Evolutionary conservation across 1,140 invertebrate genomes (phyloP), one percentile per base, ranked within the genome.

Genomic region (Kradibia gibbosae): DNA sequence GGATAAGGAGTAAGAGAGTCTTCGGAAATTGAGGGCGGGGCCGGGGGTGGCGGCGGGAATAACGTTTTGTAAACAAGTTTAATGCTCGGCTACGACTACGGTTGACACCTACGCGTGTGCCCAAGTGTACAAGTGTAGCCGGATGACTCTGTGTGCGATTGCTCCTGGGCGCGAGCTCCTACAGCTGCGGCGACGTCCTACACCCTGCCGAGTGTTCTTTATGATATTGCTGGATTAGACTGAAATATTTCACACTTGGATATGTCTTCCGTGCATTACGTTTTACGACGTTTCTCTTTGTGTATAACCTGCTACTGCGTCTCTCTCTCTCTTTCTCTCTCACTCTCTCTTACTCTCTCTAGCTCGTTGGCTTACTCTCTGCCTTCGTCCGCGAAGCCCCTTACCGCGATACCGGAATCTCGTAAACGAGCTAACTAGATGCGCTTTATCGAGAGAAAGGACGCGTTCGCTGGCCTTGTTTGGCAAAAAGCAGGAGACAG

Each of bases 221-320:
- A 91, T 88, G 90, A 91, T 91, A 91, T 91, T 91, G 90, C 89
- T 87, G 89, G 90, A 91, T 91, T 91, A 91, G 88, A 89, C 89
- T 87, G 84, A 88, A 90, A 91, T 91, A 91, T 91, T 91, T 91
- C 87, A 91, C 90, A 91, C 90, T 91, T 85, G 89, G 87, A 91
- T 87, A 88, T 90, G 86, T 90, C 88, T 87, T 77, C 78, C 83
- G 86, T 87, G 86, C 87, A 84, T 90, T 90, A 89, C 86, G 83
- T 90, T 91, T 90, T 91, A 91, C 85, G 90, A 89, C 84, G 81
- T 34, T 72, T 53, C 48, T 55, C 71, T 53, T 71, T 42, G 39
- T 48, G 22, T 71, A 71, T 71, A 48, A 48, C 70, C 70, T 71
- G 70, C 70, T 71, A 45, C 42, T 8, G 25, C 57, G 5, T 39